Base-by-base conservation (phyloP, 2,797 vertebrate species). In the Catamblyrhynchus diadema region DNA sequence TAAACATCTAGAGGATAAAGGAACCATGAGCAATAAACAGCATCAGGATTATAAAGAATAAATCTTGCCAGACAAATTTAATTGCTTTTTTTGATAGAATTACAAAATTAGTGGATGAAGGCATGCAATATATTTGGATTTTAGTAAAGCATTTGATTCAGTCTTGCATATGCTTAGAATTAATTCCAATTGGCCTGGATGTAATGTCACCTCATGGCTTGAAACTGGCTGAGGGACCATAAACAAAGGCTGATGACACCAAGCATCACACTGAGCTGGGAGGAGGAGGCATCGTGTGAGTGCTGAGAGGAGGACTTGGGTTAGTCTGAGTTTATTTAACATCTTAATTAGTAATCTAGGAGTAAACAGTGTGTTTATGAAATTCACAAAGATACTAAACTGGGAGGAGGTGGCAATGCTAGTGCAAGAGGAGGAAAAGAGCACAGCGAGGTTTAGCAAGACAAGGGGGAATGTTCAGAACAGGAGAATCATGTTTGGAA, bases 1-100 rank as follows among this genome's bases (percentile, higher is more conserved):
- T 97, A 96, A 97, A 91, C 91, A 97, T 96, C 95, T 91, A 96
- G 91, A 90, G 85, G 89, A 96, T 97, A 97, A 96, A 97, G 82
- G 82, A 95, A 96, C 94, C 80, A 94, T 28, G 42, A 96, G 95
- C 95, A 96, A 97, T 96, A 96, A 96, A 96, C 94, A 96, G 96
- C 94, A 97, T 96, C 86, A 92, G 88, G 86, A 93, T 94, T 95
- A 93, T 67, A 92, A 86, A 87, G 96, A 96, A 95, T 97, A 94
- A 95, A 95, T 94, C 96, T 94, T 84, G 84, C 80, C 71, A 96
- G 95, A 94, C 75, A 94, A 91, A 92, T 94, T 88, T 95, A 96
- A 95, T 96, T 94, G 90, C 95, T 90, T 96, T 95, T 96, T 94
- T 97, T 93, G 93, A 94, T 86, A 94, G 95, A 92, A 94, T 94